phyloP scores from a whole-genome alignment of 2,797 vertebrate genomes.

The Zenarchopterus dispar region DNA sequence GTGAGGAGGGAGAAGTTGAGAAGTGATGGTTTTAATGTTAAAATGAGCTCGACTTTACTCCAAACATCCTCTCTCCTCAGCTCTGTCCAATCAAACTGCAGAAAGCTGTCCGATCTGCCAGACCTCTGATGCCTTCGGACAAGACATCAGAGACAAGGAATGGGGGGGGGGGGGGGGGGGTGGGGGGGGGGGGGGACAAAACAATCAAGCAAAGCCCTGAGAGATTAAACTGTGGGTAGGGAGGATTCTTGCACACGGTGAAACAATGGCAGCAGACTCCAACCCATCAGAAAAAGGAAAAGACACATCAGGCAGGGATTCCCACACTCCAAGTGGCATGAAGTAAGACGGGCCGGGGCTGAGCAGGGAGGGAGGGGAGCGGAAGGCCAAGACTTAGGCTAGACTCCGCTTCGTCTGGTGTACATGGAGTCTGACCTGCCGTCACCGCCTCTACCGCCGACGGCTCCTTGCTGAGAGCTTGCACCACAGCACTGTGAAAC shows the following conservation, averaged over 20 bases:
- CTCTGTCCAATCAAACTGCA: slow-evolving; percentile 71
- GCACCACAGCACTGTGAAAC: slow-evolving; percentile 85
- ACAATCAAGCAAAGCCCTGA: slow-evolving; percentile 60
- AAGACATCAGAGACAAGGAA: slow-evolving; percentile 57
- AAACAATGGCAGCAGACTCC: slow-evolving; percentile 60
- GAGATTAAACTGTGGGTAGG: slow-evolving; percentile 56
- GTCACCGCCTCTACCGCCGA: slow-evolving; percentile 42
- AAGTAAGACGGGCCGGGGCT: slow-evolving; percentile 45
- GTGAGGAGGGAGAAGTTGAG: slow-evolving; percentile 16
- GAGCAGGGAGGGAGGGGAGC: slow-evolving; percentile 57
- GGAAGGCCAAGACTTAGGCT: slow-evolving; percentile 43
- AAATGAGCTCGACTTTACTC: not conserved
- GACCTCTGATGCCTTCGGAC: slow-evolving; percentile 60
- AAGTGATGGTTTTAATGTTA: not conserved
- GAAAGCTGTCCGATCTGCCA: slow-evolving; percentile 44
- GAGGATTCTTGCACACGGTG: slow-evolving; percentile 40
- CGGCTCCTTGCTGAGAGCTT: slow-evolving; percentile 81
- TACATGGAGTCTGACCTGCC: slow-evolving; percentile 82
- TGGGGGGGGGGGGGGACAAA: not conserved
- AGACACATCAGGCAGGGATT: slow-evolving; percentile 61
- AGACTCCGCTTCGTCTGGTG: slow-evolving; percentile 55
- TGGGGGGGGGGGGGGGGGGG: not conserved
- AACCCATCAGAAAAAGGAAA: slow-evolving; percentile 58
- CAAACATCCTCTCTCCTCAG: slow-evolving; percentile 52
- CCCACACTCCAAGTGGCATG: slow-evolving; percentile 50